Conservation (phyloP, 2,113 vertebrate genomes). For the Nannospalax galili region DNA sequence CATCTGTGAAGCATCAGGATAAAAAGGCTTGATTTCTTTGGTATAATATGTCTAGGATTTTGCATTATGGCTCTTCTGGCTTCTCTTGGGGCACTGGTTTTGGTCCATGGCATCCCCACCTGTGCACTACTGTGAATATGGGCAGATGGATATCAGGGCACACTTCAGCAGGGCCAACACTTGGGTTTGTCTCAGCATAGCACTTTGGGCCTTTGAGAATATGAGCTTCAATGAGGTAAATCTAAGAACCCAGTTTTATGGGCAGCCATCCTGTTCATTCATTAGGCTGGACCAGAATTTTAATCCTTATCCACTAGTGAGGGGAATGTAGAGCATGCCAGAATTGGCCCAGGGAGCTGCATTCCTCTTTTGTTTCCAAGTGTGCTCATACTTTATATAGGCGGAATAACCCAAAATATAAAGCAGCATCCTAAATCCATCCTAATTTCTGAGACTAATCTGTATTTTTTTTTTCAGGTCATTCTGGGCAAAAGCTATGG, state of each 20-base stretch:
- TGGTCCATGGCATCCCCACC: background rate
- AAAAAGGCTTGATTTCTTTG: slow-evolving; percentile 67
- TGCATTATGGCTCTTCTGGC: background rate
- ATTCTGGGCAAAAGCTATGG: background rate
- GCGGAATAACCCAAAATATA: background rate
- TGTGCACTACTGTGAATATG: fast-evolving
- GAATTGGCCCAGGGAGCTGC: background rate
- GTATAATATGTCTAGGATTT: slow-evolving; percentile 57
- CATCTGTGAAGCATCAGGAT: background rate
- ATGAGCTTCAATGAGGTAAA: slow-evolving; percentile 64
- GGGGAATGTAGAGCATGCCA: background rate
- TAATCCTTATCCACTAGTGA: background rate
- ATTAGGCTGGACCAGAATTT: background rate
- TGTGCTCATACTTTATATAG: background rate
- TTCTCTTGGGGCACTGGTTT: background rate
- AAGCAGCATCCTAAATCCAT: background rate
- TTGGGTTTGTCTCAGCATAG: background rate
- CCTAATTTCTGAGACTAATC: background rate
- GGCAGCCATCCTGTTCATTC: slow-evolving; percentile 8
- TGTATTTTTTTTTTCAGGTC: background rate
- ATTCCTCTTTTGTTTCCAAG: background rate
- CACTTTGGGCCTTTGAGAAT: slow-evolving; percentile 39
- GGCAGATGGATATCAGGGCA: background rate
- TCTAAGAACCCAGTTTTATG: background rate
- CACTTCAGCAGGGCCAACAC: background rate